phyloP scores from a whole-genome alignment of 1,140 invertebrate species.

The Drosophila sp. region DNA sequence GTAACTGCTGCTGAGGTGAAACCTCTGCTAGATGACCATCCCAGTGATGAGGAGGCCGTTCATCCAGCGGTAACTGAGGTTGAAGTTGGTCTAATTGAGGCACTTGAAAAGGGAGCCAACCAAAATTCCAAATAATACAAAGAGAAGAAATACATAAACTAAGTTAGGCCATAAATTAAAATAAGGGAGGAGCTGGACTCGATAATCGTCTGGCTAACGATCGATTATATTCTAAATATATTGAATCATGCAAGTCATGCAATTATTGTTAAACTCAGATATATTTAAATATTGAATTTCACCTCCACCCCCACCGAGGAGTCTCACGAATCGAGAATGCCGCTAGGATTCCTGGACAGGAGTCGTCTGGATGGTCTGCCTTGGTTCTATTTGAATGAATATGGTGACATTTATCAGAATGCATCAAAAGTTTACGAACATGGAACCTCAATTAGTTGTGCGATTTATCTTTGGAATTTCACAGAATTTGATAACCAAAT shows the following conservation, averaged over 20 bases:
- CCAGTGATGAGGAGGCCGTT: not conserved
- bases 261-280: not conserved
- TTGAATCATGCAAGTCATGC: not conserved
- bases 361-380: not conserved
- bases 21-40: constrained; percentile 47
- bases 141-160: not conserved
- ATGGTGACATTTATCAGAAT: constrained; percentile 3
- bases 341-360: not conserved
- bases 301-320: too few relatives aligned
- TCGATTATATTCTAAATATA: not conserved
- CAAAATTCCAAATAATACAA: not conserved
- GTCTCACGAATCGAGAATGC: not conserved
- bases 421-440: not conserved
- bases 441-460: not conserved
- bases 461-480: not conserved
- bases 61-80: not conserved
- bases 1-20: constrained; percentile 47
- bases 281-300: too few relatives aligned
- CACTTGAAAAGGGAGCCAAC: not conserved
- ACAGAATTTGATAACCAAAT: not conserved
- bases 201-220: not conserved
- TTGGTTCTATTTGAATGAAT: constrained; percentile 10
- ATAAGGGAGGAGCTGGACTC: constrained; percentile 6
- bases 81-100: constrained; percentile 3
- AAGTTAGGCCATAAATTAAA: not conserved